Conservation (phyloP, 2,797 vertebrate species). For the Danio choprae region DNA sequence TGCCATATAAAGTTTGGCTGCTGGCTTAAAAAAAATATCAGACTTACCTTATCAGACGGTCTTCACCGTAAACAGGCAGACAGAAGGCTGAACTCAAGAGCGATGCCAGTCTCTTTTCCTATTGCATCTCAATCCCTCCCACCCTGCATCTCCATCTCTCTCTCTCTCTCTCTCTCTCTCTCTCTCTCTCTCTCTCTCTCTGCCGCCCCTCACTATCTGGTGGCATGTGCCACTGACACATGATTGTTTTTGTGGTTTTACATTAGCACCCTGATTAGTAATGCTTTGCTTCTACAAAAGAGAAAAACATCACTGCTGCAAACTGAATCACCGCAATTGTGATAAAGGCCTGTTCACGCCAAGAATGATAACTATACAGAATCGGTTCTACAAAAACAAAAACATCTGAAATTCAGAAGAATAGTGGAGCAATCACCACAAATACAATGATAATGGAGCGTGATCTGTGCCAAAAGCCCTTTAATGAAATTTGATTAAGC, state of each 20-base stretch:
- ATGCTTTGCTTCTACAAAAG: not conserved
- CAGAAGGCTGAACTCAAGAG: constrained; percentile 59
- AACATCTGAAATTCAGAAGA: too few relatives aligned
- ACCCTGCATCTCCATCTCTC: not conserved
- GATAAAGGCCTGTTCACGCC: too few relatives aligned
- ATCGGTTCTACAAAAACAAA: too few relatives aligned
- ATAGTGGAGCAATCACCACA: too few relatives aligned
- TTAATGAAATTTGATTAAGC: too few relatives aligned
- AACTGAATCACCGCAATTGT: not conserved
- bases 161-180: not conserved
- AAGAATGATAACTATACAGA: too few relatives aligned
- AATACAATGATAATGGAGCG: too few relatives aligned
- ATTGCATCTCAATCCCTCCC: constrained; percentile 65
- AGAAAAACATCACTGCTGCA: not conserved
- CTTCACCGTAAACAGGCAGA: constrained; percentile 69
- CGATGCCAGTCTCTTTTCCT: constrained; percentile 65
- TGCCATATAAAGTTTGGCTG: not conserved
- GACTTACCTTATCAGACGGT: constrained; percentile 78
- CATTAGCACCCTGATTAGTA: constrained; percentile 35
- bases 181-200: constrained; percentile 55
- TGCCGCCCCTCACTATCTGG: constrained; percentile 7
- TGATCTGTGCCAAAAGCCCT: too few relatives aligned
- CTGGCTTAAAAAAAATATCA: constrained; percentile 40
- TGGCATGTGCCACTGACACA: constrained; percentile 33
- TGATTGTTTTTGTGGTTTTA: constrained; percentile 26